Evolutionary conservation across 2,797 vertebrate species (phyloP).

Genomic region (Etheostoma perlongum): DNA sequence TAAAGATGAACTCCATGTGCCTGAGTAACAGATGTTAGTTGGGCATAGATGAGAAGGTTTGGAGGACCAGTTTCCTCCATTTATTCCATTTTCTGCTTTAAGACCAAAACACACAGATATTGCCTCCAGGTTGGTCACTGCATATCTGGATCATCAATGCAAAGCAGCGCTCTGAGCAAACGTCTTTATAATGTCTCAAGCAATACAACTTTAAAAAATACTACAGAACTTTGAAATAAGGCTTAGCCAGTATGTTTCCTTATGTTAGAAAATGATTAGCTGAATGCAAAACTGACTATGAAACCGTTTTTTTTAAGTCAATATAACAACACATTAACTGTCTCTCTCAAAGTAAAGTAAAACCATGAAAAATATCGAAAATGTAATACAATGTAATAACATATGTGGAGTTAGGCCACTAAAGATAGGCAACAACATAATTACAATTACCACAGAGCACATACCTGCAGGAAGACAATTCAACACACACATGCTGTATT

Average conservation of each 20-base stretch:
- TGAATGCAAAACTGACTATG: neutral
- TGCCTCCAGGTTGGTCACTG: constrained; percentile 10
- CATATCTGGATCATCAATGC: constrained; percentile 25
- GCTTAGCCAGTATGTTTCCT: neutral
- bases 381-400: neutral
- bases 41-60: neutral
- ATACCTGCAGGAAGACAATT: neutral
- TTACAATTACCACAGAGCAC: neutral
- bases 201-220: neutral
- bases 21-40: constrained; percentile 13
- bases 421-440: neutral
- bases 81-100: constrained; percentile 1
- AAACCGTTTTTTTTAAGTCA: neutral
- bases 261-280: neutral
- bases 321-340: neutral
- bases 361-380: neutral
- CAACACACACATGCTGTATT: neutral
- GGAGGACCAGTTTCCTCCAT: neutral
- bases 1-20: constrained; percentile 60
- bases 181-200: neutral
- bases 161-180: neutral
- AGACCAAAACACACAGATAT: neutral
- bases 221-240: neutral
- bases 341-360: neutral
- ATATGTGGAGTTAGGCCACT: neutral